Base-by-base conservation (phyloP, 2,888 invertebrate species). In the Himalopsyche anomala region DNA sequence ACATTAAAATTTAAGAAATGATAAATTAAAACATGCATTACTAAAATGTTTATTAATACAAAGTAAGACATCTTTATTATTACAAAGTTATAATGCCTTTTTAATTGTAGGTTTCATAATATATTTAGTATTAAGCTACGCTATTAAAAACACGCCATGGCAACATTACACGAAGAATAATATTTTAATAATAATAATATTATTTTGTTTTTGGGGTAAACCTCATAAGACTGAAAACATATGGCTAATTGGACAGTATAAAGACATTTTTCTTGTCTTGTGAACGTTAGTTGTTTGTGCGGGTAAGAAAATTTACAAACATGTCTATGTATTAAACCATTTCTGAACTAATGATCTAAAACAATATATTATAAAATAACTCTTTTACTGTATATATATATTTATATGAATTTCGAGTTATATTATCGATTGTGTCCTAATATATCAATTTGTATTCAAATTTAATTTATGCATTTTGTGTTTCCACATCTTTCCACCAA, bases 251-350 rank as follows among this genome's bases (percentile, higher is more conserved):
- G 62, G 62, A 62, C 11, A 8, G 62, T 19, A 62, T 62, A 62
- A 62, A 62, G 62, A 62, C 62, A 62, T 62, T 62, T 62, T 62
- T 62, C 62, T 62, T 62, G 19, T 62, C 62, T 62, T 62, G 62
- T 28, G 28, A 62, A 62, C 62, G 62, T 62, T 62, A 3, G 62
- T 62, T 62, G 62, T 62, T 62, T 62, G 62, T 62, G 62, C 62
- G 62, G 62, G 19, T 62, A 62, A 62, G 62, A 62, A 62, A 19
- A 62, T 62, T 62, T 62, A 62, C 8, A 62, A 62, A 19, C 19
- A 19, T 62, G 62, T 62, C 62, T 19, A 62, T 19, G 62, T 62
- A 62, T 62, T 62, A 19, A 62, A 62, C 62, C 62, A n/a, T 62
- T 62, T 62, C 8, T 11, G 62, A 15, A 19, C 62, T 11, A 62